Evolutionary conservation across 2,797 vertebrate genomes (phyloP), one percentile per base, ranked within the genome.

Genomic region (Sitta carolinensis): DNA sequence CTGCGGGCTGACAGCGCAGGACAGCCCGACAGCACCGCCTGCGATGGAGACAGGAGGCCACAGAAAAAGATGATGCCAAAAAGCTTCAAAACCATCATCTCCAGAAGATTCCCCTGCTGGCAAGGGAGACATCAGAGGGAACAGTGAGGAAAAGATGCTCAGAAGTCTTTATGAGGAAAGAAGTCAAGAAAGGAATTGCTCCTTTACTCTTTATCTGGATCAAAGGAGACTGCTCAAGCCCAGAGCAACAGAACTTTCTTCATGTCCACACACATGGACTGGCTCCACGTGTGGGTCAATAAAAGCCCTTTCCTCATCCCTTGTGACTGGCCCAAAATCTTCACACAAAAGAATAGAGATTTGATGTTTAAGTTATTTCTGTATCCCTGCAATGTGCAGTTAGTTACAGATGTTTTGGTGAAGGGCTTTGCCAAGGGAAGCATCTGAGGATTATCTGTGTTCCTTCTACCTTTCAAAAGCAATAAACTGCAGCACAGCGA

Each of bases 51-150:
- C 23, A 97, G 67, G 57, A 97, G 93, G 43, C 93, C 66, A 19
- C 95, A 96, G 69, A 97, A 92, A 23, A 90, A 4, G 40, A 84
- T 0, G 3, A 94, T 5, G 7, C 90, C 84, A 66, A 91, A 88
- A n/a, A 92, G 51, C 84, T 93, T 95, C 91, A 63, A 16, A 90
- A 70, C 62, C 30, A 1, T 67, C 80, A 47, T 75, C 43, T 93
- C 57, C 61, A 26, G 47, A 27, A 74, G 70, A 54, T 16, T 45
- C 11, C 38, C 42, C 47, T 83, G 66, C 73, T 72, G 86, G 72
- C 11, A 72, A 64, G 11, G 50, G 7, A 93, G 25, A 89, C 25
- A 27, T 11, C 26, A 26, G 67, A 25, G 42, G 3, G 38, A 13
- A 7, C 34, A 64, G 23, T 2, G 14, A 29, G 38, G 23, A 5